Base-by-base conservation (phyloP, 37 sponge, comb jelly and placozoan species). In the Dysidea cf. avara region DNA sequence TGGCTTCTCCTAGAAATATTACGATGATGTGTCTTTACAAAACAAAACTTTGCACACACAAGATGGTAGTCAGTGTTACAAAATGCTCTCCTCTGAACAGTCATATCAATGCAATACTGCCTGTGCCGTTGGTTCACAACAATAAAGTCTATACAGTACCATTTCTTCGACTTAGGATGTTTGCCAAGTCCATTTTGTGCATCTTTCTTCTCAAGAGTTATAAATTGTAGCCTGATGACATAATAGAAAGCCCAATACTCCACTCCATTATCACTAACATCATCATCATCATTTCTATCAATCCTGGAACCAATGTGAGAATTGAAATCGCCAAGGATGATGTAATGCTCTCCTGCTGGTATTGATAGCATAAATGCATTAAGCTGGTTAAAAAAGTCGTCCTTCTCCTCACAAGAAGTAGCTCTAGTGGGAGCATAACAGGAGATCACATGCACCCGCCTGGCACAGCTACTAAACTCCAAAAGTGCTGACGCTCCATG, bases 21-120 rank as follows among this genome's bases (percentile, higher is more conserved):
- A n/a, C n/a, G n/a, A n/a, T n/a, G n/a, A n/a, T n/a, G n/a, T n/a
- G n/a, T n/a, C n/a, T n/a, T n/a, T n/a, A n/a, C n/a, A n/a, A n/a
- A n/a, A n/a, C n/a, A n/a, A n/a, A n/a, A n/a, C n/a, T n/a, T n/a
- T n/a, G n/a, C n/a, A n/a, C n/a, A n/a, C n/a, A 71, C 57, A 37
- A 71, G 58, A 29, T 74, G 75, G 25, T 74, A 61, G 50, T 59
- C 75, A 30, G 75, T 74, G 50, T 60, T 59, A 48, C 75, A 73
- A 36, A 57, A 21, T 38, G 74, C 61, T 18, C 74, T 60, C 2
- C 61, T 18, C 61, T 22, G 14, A 36, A 57, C 74, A 39, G 61
- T 39, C 3, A 49, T 46, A 73, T 76, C 37, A 29, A 64, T 7
- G 39, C 77, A 76, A 31, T 65, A 63, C 24, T 53, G 37, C 34